Evolutionary conservation across 2,797 vertebrate genomes (phyloP).

Genomic region (Poeciliopsis gracilis): DNA sequence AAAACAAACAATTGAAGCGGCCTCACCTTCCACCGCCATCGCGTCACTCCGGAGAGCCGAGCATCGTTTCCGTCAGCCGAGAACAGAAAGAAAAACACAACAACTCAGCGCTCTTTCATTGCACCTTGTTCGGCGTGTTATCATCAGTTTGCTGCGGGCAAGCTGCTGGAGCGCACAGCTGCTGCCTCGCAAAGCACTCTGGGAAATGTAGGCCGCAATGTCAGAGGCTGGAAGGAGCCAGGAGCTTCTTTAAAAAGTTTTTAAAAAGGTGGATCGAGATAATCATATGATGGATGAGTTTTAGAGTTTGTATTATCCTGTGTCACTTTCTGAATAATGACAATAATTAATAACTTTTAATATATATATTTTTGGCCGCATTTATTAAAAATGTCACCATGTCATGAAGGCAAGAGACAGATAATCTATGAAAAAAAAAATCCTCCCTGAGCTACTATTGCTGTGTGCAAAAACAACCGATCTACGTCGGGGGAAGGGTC

Average conservation of each 20-base stretch:
- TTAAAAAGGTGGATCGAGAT: background rate
- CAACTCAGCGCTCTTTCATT: constrained; percentile 61
- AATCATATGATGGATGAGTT: background rate
- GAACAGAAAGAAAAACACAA: background rate
- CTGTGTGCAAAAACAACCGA: too few relatives aligned
- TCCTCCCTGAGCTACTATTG: too few relatives aligned
- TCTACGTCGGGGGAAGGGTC: too few relatives aligned
- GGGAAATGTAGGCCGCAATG: constrained; percentile 75
- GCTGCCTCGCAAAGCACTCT: constrained; percentile 64
- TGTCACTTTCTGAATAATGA: background rate
- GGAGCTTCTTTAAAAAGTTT: constrained; percentile 1
- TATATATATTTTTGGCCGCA: too few relatives aligned
- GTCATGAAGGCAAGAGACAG: too few relatives aligned
- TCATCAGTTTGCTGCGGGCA: constrained; percentile 73
- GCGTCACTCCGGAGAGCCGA: constrained; percentile 60
- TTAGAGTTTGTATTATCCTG: background rate
- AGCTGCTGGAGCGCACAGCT: constrained; percentile 65
- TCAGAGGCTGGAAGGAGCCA: background rate
- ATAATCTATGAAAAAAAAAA: too few relatives aligned
- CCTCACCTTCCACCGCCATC: constrained; percentile 85
- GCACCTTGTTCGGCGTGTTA: constrained; percentile 69
- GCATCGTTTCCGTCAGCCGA: constrained; percentile 59
- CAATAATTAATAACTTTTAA: background rate
- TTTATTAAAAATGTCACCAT: too few relatives aligned
- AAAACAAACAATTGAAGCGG: too few relatives aligned